Evolutionary conservation across 2,888 invertebrate species (phyloP), one percentile per base, ranked within the genome.

Genomic region (Cremastinae sp.): DNA sequence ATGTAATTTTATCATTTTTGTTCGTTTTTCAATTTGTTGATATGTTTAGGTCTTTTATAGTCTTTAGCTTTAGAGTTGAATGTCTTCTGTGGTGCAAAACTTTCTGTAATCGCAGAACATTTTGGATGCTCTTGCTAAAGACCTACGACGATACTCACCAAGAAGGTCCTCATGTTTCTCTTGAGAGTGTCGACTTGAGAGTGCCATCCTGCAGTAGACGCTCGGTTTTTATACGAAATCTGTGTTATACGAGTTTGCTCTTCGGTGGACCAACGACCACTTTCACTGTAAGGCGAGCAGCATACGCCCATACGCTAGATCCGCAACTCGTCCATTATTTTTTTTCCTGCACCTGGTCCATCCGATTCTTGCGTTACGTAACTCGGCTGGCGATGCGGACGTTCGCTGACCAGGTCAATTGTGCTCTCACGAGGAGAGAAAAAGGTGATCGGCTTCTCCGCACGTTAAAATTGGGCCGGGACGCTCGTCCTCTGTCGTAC

Each of bases 141-240:
- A 55, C 47, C 68, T 41, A 22, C 47, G 12, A 39, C 47, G 37
- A 47, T 84, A 85, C 86, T 86, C 78, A 86, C 86, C 80, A 83
- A 49, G 56, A 84, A 79, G 76, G 59, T 79, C 80, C 62, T 83
- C 86, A 86, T 86, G 82, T 81, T 85, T 79, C 74, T 71, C 71
- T 71, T 71, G 56, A 56, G 78, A 79, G 74, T 73, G 78, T 80
- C 76, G 75, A 82, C 78, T 81, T 68, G 78, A 81, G 82, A 83
- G 80, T 85, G 83, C 78, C 81, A 82, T 84, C 81, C 78, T 79
- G 47, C 68, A 51, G 72, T 56, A 61, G 70, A 65, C 79, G 76
- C 65, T 64, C 82, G 83, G 83, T 86, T 84, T 86, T 86, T 86
- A 86, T 79, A 79, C 77, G 78, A 81, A 82, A 78, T 77, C 77